Evolutionary conservation across 2,888 invertebrate genomes (phyloP).

Genomic region (Nemotelus nigrinus): DNA sequence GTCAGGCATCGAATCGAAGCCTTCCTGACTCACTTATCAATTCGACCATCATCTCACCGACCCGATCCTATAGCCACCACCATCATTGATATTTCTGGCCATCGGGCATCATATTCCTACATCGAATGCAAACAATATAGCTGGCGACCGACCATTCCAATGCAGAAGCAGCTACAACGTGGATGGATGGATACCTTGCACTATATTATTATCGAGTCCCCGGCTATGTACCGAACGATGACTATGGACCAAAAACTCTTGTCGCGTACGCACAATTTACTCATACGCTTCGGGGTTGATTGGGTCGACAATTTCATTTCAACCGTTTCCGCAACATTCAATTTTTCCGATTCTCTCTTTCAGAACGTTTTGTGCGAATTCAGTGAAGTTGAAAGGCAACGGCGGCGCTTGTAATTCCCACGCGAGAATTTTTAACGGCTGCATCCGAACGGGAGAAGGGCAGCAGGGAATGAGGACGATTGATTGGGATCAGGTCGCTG

Average conservation of each 20-base stretch:
- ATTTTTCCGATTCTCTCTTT: neutral
- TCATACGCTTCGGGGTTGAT: constrained; percentile 41
- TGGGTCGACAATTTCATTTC: constrained; percentile 40
- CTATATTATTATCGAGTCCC: neutral
- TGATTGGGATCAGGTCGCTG: neutral
- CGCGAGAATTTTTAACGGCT: neutral
- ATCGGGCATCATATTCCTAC: neutral
- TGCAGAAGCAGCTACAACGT: neutral
- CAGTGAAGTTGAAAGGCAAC: constrained; percentile 31
- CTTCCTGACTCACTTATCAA: neutral
- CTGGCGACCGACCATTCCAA: neutral
- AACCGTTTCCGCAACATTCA: constrained; percentile 32
- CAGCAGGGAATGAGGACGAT: neutral
- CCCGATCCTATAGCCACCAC: neutral
- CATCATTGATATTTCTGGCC: neutral
- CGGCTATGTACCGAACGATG: too few species aligned
- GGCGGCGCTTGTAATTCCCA: constrained; percentile 32
- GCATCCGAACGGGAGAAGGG: neutral
- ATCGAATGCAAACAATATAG: neutral
- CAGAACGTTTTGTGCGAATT: constrained; percentile 16
- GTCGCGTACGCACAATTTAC: constrained; percentile 43
- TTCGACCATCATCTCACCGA: neutral
- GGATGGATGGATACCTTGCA: neutral
- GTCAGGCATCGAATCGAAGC: constrained; percentile 21
- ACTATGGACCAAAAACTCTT: neutral